Evolutionary conservation across 1,140 invertebrate genomes (phyloP).

Genomic region (Drosophila baimaii): DNA sequence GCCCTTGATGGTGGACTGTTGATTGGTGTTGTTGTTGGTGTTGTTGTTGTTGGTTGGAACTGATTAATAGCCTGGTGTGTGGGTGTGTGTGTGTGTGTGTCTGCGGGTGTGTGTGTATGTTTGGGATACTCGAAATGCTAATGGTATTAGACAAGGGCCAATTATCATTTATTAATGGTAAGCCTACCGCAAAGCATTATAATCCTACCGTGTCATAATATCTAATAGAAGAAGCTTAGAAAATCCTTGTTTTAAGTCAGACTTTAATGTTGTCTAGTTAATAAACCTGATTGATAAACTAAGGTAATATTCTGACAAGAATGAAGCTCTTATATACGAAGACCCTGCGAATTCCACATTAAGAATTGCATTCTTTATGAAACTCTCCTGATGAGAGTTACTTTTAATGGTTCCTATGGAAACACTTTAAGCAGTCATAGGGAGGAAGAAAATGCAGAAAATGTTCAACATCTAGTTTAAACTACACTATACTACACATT

Average conservation of each 20-base stretch:
- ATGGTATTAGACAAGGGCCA: neutral
- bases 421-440: too few relatives aligned
- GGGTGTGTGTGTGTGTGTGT: neutral
- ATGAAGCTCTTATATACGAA: neutral
- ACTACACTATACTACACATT: too few relatives aligned
- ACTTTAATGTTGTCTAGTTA: neutral
- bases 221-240: too few relatives aligned
- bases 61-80: slow-evolving; percentile 13
- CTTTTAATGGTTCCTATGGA: too few relatives aligned
- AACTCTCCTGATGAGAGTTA: too few relatives aligned
- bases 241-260: neutral
- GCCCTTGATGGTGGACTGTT: slow-evolving; percentile 11
- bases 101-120: too few relatives aligned
- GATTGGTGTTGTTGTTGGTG: slow-evolving; percentile 9
- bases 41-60: neutral
- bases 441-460: too few relatives aligned
- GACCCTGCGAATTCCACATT: neutral
- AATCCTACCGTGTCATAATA: too few relatives aligned
- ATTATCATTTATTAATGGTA: neutral
- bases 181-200: neutral
- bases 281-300: neutral
- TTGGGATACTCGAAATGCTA: neutral
- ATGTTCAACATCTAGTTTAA: too few relatives aligned
- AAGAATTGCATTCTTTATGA: neutral
- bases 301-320: neutral